Base-by-base conservation (phyloP, 2,797 vertebrate species). In the Morus bassanus region DNA sequence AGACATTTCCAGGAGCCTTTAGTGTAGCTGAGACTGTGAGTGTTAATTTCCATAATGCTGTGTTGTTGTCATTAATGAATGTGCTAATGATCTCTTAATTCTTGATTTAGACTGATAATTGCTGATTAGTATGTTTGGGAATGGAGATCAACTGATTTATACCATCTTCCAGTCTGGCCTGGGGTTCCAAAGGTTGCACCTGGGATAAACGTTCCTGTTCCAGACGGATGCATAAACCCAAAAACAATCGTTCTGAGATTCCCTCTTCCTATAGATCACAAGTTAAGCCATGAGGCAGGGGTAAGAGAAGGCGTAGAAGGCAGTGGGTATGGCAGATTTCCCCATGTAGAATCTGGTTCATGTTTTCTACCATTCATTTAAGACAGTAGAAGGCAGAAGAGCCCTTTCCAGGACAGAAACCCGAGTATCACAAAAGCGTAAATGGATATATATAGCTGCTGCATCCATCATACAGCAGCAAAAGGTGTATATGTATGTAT, bases 1-100 rank as follows among this genome's bases (percentile, higher is more conserved):
- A 88, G 76, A 31, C 60, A 48, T 27, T 56, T 67, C n/a, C 57
- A 89, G 60, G 6, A 37, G 64, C 85, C 53, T 78, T 81, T 57
- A 82, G 64, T 48, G 59, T 54, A 87, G 91, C 83, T 65, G 75
- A 85, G 94, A 68, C 70, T 37, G 37, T 31, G 78, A 76, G 60
- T 4, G 63, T 22, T 95, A 57, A 94, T 96, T 92, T 94, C 80
- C 85, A 84, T 70, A 93, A 82, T 5, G 61, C 68, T 25, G 33
- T 80, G 48, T 25, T 95, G 85, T 79, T 90, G 94, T 54, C 83
- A 74, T 85, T 91, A 91, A 94, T 27, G 78, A 74, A 73, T 6
- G 50, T 23, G 87, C 65, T 93, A 95, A 96, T 80, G 88, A 91
- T 88, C 53, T 84, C 87, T 69, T 95, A 96, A 75, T 96, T 94